Evolutionary conservation across 2,797 vertebrate species (phyloP).

Genomic region (Myotis vivesi): DNA sequence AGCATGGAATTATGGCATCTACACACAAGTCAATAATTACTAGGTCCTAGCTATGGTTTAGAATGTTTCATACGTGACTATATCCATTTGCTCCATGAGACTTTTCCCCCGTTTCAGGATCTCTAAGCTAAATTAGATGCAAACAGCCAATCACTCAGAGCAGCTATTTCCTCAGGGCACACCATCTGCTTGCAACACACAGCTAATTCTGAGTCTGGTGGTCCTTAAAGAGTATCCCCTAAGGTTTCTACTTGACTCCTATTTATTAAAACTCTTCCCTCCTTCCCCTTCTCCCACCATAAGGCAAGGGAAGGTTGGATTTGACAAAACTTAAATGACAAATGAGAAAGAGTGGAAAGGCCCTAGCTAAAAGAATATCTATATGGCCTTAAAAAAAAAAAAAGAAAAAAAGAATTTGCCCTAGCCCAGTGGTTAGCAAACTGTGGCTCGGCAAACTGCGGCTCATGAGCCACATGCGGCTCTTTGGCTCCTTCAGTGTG

Average conservation of each 20-base stretch:
- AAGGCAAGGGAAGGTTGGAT: conserved; percentile 2
- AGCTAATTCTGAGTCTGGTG: background rate
- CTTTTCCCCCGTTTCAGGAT: background rate
- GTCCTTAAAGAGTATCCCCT: background rate
- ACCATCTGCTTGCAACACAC: conserved; percentile 30
- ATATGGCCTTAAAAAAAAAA: background rate
- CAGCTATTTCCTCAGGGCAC: conserved; percentile 35
- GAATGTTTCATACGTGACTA: background rate
- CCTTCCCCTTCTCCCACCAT: conserved; percentile 1
- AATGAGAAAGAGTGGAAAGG: background rate
- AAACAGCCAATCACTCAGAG: conserved; percentile 4
- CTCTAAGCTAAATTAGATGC: conserved; percentile 31
- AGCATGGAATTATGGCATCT: background rate
- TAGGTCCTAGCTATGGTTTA: background rate
- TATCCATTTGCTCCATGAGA: conserved; percentile 31
- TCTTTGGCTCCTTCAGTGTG: too few species aligned
- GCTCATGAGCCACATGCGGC: too few species aligned
- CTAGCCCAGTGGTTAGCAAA: too few species aligned
- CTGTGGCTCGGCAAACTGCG: too few species aligned
- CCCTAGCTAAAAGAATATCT: conserved; percentile 4
- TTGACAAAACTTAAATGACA: conserved; percentile 35
- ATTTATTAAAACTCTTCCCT: background rate
- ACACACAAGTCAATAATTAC: background rate
- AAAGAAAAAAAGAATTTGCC: background rate
- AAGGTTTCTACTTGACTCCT: conserved; percentile 1